Percentiles rank a stretch among this genome's conserved stretches.
Evolutionary conservation across 2,888 invertebrate genomes (phyloP).

Genomic region (Zaprionus obscuricornis): DNA sequence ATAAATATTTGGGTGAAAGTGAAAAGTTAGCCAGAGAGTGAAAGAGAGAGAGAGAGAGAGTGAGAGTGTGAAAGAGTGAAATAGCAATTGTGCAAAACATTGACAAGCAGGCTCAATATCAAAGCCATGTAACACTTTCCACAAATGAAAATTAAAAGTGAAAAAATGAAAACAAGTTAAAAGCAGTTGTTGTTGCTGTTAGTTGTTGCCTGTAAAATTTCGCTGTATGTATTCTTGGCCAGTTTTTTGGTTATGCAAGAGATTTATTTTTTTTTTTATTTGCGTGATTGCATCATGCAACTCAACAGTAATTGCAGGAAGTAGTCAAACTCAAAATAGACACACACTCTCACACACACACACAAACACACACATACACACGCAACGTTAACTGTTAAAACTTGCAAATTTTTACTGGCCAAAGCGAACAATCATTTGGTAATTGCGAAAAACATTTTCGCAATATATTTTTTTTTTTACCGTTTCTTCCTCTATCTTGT

Average conservation of each 20-base stretch:
- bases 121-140: constrained; percentile 27
- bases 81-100: constrained; percentile 26
- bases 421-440: constrained; percentile 33
- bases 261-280: no score
- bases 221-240: constrained; percentile 68
- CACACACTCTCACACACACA: constrained; percentile 20
- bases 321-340: no score
- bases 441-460: constrained; percentile 39
- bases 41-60: no score
- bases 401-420: constrained; percentile 18
- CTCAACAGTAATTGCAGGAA: constrained; percentile 66
- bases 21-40: no score
- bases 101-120: constrained; percentile 4
- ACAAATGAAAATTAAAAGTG: constrained; percentile 27
- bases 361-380: constrained; percentile 10
- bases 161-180: constrained; percentile 54
- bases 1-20: constrained; percentile 59
- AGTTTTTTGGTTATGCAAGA: constrained; percentile 74
- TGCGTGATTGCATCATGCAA: constrained; percentile 61
- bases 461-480: no score
- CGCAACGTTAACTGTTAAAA: constrained; percentile 12
- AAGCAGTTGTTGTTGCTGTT: constrained; percentile 2
- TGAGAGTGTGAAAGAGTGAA: no score
- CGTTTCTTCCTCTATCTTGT: constrained; percentile 28
- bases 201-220: constrained; percentile 4